Evolutionary conservation across 2,113 vertebrate genomes (phyloP).

Genomic region (Nestor notabilis): DNA sequence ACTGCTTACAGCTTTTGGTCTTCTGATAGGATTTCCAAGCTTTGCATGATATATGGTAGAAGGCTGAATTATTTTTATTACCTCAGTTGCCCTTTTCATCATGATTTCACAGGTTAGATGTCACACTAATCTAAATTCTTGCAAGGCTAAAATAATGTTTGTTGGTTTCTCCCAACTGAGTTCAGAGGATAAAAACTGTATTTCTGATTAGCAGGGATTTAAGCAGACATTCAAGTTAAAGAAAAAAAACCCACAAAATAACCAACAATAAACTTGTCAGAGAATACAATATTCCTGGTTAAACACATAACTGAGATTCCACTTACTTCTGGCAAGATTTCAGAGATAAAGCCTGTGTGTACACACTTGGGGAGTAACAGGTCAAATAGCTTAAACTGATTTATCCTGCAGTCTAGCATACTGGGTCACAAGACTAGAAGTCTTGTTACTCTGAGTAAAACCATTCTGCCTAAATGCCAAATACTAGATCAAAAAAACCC

Average conservation of each 20-base stretch:
- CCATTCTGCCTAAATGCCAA: not conserved
- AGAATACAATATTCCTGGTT: not conserved
- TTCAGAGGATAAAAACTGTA: not conserved
- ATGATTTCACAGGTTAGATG: not conserved
- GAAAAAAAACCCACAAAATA: not conserved
- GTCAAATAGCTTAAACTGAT: not conserved
- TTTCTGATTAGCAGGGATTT: not conserved
- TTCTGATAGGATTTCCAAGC: not conserved
- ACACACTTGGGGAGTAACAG: not conserved
- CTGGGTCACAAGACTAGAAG: not conserved
- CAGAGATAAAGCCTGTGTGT: not conserved
- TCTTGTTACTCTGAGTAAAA: not conserved
- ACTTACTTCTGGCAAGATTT: not conserved
- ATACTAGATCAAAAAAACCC: not conserved
- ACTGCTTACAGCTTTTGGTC: not conserved
- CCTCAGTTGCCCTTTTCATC: not conserved
- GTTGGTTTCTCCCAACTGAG: not conserved
- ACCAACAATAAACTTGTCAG: not conserved
- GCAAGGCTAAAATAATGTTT: not conserved
- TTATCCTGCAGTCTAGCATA: not conserved
- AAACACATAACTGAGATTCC: not conserved
- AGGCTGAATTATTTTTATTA: not conserved
- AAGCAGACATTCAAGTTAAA: not conserved
- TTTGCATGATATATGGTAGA: not conserved
- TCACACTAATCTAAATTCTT: not conserved